Percentiles rank a stretch among this genome's conserved stretches.
These are phyloP conservation scores for Brachypalpus laphriformis DNA, from an alignment of 2,888 invertebrate species.

Conservation along the genomic window DNA sequence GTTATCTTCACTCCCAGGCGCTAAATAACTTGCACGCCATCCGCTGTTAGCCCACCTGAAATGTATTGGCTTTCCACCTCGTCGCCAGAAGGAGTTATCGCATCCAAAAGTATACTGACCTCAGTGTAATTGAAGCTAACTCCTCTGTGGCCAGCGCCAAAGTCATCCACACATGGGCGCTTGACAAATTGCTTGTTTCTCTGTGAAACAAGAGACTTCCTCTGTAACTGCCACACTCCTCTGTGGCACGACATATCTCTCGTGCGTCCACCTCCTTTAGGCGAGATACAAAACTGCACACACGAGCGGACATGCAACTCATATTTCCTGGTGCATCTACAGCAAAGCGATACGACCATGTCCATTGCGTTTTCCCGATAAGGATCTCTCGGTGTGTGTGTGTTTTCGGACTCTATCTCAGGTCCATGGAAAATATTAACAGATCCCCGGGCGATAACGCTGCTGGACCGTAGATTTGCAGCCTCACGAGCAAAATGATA, in stretches of 20 bases:
- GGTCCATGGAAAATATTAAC: constrained; percentile 54
- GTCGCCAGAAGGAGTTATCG: constrained; percentile 34
- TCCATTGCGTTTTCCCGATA: constrained; percentile 58
- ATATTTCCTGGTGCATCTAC: constrained; percentile 56
- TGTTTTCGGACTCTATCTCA: constrained; percentile 6
- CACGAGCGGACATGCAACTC: constrained; percentile 63
- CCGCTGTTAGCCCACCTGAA: background rate
- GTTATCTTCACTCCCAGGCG: background rate
- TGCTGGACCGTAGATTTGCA: constrained; percentile 18
- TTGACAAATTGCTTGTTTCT: constrained; percentile 64
- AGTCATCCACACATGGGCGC: constrained; percentile 46
- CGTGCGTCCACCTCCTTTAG: background rate
- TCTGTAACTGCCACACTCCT: constrained; percentile 53
- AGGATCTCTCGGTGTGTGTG: constrained; percentile 52
- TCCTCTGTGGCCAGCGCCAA: constrained; percentile 30
- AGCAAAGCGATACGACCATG: constrained; percentile 54
- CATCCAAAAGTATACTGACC: constrained; percentile 60
- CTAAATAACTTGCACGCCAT: background rate
- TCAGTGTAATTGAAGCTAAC: constrained; percentile 65
- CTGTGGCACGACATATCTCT: constrained; percentile 38
- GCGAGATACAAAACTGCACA: constrained; percentile 56
- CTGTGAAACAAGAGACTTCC: constrained; percentile 67
- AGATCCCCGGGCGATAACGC: constrained; percentile 51
- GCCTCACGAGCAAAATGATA: constrained; percentile 55
- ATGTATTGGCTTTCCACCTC: constrained; percentile 16